Evolutionary conservation across 2,113 vertebrate species (phyloP).

Genomic region (Vicugna pacos): DNA sequence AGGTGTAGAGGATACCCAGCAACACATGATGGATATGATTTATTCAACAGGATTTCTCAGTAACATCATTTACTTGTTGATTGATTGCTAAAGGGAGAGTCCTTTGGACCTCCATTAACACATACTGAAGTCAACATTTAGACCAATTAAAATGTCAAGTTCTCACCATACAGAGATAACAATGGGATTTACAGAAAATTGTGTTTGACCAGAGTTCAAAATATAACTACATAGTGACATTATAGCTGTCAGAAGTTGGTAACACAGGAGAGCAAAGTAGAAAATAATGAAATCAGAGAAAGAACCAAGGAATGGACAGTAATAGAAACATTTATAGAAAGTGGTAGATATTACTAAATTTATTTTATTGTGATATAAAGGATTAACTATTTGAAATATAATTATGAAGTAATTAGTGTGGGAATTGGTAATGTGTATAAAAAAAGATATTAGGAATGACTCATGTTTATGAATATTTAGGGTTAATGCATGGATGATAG

Average conservation of each 20-base stretch:
- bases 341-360: background rate
- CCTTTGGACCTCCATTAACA: background rate
- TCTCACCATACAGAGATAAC: background rate
- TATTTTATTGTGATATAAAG: background rate
- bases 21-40: background rate
- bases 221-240: background rate
- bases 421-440: background rate
- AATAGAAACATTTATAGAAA: background rate
- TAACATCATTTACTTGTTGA: conserved; percentile 32
- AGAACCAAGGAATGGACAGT: background rate
- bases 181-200: background rate
- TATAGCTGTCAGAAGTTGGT: background rate
- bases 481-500: background rate
- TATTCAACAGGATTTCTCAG: background rate
- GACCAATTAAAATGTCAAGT: conserved; percentile 45
- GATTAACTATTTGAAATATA: background rate
- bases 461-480: background rate
- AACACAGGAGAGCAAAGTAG: background rate
- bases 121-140: conserved; percentile 30
- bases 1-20: background rate
- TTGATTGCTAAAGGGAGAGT: background rate
- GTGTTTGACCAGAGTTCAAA: background rate
- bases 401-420: background rate
- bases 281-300: background rate
- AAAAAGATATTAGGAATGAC: background rate